Base-by-base conservation (phyloP, 2,888 invertebrate genomes). In the Vanessa cardui region DNA sequence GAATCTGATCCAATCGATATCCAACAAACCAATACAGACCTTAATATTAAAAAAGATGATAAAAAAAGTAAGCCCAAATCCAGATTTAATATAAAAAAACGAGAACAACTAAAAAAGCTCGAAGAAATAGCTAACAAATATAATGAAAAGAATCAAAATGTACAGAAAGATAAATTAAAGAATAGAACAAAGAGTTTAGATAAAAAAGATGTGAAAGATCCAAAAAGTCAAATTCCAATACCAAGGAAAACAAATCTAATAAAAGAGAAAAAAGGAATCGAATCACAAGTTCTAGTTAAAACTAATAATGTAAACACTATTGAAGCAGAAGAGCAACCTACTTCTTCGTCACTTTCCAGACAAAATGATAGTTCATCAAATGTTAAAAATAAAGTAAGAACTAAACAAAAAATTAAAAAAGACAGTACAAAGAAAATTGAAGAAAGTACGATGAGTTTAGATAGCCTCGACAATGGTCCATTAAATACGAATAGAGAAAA, bases 381-480 rank as follows among this genome's bases (percentile, higher is more conserved):
- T 31, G 31, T 20, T n/a, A 44, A 75, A 67, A 50, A 69, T 49
- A 70, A 69, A 59, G 7, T 9, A 4, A 62, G 49, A 31, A 47
- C 49, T 46, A 63, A 63, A 33, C 31, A 72, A 68, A 72, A 68
- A 26, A 73, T 70, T 65, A 73, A 68, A 71, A 73, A 72, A 68
- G 72, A 73, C 5, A 47, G 21, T 31, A 73, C 70, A 33, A 77
- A 68, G 69, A 77, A 73, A 26, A 69, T 71, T 45, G 88, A 88
- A 82, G 88, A 89, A 77, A 87, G 73, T 61, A 89, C 83, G 59
- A 87, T 92, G 80, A 92, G 92, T 76, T 78, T 88, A 73, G 92
- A 91, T 72, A 92, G 92, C 72, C 83, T 92, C 52, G 91, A 92
- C 58, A 85, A 85, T 60, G 65, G 68, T 66, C 47, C 76, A 69